These are phyloP conservation scores for Cynoglossus semilaevis DNA, from an alignment of 2,113 vertebrate species.

Conservation along the genomic window DNA sequence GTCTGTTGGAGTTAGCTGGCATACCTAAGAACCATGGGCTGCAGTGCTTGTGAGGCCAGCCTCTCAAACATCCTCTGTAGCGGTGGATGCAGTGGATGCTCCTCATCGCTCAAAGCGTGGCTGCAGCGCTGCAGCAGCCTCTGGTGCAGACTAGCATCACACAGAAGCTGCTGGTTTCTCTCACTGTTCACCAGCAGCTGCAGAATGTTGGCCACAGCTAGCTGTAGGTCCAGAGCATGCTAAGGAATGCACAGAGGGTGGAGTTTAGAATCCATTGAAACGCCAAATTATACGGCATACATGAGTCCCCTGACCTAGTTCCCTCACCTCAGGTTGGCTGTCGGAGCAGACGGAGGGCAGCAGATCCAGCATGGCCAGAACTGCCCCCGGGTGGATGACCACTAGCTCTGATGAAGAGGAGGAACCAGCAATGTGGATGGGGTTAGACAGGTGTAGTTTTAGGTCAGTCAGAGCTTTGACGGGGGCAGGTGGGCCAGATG, in stretches of 20 bases:
- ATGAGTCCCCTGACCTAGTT: not conserved
- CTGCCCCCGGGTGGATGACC: constrained; percentile 93
- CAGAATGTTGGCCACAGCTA: constrained; percentile 91
- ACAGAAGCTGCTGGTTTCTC: constrained; percentile 95
- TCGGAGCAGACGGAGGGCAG: constrained; percentile 88
- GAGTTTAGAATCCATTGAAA: not conserved
- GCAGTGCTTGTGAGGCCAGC: constrained; percentile 92
- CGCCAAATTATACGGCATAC: not conserved
- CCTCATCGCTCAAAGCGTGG: constrained; percentile 89
- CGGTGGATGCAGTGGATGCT: constrained; percentile 90
- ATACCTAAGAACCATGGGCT: constrained; percentile 93
- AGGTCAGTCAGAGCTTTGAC: constrained; percentile 82
- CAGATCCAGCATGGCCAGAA: constrained; percentile 92
- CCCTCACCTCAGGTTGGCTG: constrained; percentile 90
- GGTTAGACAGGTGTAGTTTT: constrained; percentile 80
- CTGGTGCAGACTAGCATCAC: constrained; percentile 90
- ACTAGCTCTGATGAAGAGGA: constrained; percentile 82
- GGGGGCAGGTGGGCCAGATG: constrained; percentile 81
- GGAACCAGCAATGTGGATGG: constrained; percentile 69
- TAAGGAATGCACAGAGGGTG: constrained; percentile 50
- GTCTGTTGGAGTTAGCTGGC: not conserved
- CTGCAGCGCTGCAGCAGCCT: constrained; percentile 91
- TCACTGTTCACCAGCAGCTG: constrained; percentile 93
- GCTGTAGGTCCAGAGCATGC: constrained; percentile 93
- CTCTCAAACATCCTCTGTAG: constrained; percentile 98